Percentiles rank a stretch among this genome's conserved stretches.
Evolutionary conservation across 2,888 invertebrate species (phyloP).

Genomic region (Napeogenes sylphis): DNA sequence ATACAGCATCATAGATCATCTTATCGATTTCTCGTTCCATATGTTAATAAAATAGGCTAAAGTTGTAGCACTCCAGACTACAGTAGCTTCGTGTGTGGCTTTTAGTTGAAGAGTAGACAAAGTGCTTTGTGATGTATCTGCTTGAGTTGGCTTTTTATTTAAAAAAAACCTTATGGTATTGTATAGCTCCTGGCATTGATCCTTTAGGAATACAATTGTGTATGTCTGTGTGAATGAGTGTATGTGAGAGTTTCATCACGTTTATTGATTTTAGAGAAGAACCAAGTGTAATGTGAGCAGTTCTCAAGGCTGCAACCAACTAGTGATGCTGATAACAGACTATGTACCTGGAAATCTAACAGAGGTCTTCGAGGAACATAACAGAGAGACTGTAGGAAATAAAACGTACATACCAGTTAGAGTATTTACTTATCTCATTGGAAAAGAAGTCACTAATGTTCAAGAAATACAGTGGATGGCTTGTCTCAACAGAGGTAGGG

Average conservation of each 20-base stretch:
- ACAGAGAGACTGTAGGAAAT: conserved; percentile 80
- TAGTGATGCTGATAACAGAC: conserved; percentile 98
- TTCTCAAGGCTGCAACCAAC: conserved; percentile 89
- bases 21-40: too few species aligned
- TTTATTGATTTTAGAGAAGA: conserved; percentile 45
- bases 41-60: neutral
- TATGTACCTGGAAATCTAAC: conserved; percentile 93
- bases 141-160: neutral
- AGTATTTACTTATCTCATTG: conserved; percentile 96
- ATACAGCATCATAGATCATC: too few species aligned
- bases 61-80: neutral
- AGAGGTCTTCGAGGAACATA: conserved; percentile 89
- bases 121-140: conserved; percentile 2
- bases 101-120: neutral
- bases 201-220: too few species aligned
- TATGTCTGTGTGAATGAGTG: too few species aligned
- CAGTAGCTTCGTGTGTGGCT: neutral
- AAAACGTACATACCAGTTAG: conserved; percentile 87
- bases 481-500: conserved; percentile 91
- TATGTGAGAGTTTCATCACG: neutral
- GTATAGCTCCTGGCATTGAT: too few species aligned
- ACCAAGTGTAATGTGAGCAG: conserved; percentile 55
- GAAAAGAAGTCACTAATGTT: conserved; percentile 94
- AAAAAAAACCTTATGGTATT: neutral
- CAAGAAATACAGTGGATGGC: conserved; percentile 96